phyloP scores from a whole-genome alignment of 2,888 invertebrate genomes.

The Balanococcus diminutus region DNA sequence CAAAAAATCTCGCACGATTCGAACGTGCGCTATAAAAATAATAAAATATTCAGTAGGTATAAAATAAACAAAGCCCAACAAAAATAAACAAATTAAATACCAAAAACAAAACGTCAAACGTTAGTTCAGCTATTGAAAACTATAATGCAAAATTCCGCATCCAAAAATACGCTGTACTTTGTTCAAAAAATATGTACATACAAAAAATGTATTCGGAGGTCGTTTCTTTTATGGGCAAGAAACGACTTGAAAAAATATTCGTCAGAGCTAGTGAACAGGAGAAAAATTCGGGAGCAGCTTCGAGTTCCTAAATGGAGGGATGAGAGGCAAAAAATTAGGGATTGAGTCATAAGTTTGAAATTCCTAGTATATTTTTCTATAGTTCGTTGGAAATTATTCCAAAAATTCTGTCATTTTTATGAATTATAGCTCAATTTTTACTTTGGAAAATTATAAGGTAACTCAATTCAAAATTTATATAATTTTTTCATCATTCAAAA shows the following conservation, averaged over 20 bases:
- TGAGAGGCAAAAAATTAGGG: no score
- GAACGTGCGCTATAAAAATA: background rate
- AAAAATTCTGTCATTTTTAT: no score
- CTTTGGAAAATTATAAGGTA: no score
- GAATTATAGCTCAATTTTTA: no score
- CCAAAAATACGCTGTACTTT: background rate
- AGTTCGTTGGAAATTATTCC: no score
- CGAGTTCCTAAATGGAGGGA: no score
- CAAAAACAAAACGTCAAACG: conserved; percentile 40
- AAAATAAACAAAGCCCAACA: conserved; percentile 43
- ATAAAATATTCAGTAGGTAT: background rate
- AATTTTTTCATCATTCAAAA: no score
- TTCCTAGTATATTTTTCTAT: no score
- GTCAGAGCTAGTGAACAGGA: background rate
- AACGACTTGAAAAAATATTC: background rate
- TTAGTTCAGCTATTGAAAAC: conserved; percentile 24
- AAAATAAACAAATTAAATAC: conserved; percentile 24
- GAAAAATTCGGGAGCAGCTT: background rate
- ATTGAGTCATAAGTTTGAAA: no score
- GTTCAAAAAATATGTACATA: background rate
- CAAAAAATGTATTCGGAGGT: background rate
- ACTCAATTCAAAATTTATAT: no score
- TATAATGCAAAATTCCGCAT: conserved; percentile 4
- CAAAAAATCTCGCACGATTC: background rate
- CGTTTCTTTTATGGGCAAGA: background rate